Conservation (phyloP, 2,888 invertebrate species). For the Ichneumon xanthorius region DNA sequence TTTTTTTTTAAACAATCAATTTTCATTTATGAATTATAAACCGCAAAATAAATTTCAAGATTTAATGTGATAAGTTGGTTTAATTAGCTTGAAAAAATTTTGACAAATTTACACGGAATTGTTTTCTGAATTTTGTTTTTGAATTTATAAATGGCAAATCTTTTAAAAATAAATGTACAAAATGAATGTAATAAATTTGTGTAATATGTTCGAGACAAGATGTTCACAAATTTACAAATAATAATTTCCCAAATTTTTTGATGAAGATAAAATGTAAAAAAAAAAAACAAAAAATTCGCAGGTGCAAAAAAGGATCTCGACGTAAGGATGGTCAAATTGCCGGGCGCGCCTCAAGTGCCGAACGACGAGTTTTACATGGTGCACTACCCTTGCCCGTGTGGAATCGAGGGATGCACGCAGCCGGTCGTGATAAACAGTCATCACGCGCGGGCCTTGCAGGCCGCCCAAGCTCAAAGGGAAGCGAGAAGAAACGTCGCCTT, state of each 20-base stretch:
- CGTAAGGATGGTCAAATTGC: neutral
- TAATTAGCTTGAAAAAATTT: too few relatives aligned
- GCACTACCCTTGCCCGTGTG: constrained; percentile 29
- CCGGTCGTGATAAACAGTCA: constrained; percentile 38
- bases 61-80: too few relatives aligned
- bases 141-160: too few relatives aligned
- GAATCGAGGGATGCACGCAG: constrained; percentile 14
- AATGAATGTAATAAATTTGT: too few relatives aligned
- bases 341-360: neutral
- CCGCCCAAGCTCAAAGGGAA: constrained; percentile 1
- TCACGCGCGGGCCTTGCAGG: constrained; percentile 11
- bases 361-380: constrained; percentile 22
- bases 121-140: too few relatives aligned
- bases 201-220: too few relatives aligned
- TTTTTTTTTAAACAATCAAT: too few relatives aligned
- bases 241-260: neutral
- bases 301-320: neutral
- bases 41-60: too few relatives aligned
- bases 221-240: too few relatives aligned
- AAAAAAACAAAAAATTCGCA: neutral
- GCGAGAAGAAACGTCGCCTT: neutral
- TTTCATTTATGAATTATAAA: too few relatives aligned
- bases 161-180: too few relatives aligned
- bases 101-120: too few relatives aligned
- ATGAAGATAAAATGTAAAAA: neutral